Evolutionary conservation across 2,888 invertebrate species (phyloP), one percentile per base, ranked within the genome.

Genomic region (Scaptomyza reducta): DNA sequence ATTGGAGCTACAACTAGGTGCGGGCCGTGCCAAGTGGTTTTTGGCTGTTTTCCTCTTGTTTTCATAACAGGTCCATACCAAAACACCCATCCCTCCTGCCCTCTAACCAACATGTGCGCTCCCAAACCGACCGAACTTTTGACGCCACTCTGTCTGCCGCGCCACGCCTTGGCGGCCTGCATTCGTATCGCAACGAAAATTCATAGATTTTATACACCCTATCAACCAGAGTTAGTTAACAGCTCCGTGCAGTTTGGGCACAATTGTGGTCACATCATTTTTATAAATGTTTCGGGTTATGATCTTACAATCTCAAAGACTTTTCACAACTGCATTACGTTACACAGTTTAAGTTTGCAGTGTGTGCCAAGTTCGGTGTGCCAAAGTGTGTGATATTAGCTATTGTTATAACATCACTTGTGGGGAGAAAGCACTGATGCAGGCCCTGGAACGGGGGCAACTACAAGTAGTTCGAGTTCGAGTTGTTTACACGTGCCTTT

Each of bases 401-500:
- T 33, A 22, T 79, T 81, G 86, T 68, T 77, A 72, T 79, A 83
- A 71, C 84, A 83, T 85, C 88, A 82, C 68, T 87, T 85, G 75
- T 75, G 70, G 66, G 56, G 60, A 61, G 58, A n/a, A n/a, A 31
- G 50, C 60, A 14, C 16, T 55, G 67, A 61, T 51, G 64, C 57
- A 49, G 73, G 64, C 59, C 53, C 50, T 72, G 73, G 51, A 66
- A 50, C 40, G 68, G 63, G 70, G 83, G 79, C 74, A 75, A 65
- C 71, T 82, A 71, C 33, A 33, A 38, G n/a, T 35, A 35, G 83
- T 72, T 77, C 71, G 74, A 71, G 77, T 16, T 40, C 16, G 40
- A 40, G 40, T 40, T 85, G 84, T 85, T 85, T 85, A 85, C 84
- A 87, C 87, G 88, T 85, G 84, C 82, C 88, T 83, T 85, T 87